Percentiles rank a stretch among this genome's conserved stretches.
Conservation (phyloP, 2,797 vertebrate genomes). For the Echeneis naucrates region DNA sequence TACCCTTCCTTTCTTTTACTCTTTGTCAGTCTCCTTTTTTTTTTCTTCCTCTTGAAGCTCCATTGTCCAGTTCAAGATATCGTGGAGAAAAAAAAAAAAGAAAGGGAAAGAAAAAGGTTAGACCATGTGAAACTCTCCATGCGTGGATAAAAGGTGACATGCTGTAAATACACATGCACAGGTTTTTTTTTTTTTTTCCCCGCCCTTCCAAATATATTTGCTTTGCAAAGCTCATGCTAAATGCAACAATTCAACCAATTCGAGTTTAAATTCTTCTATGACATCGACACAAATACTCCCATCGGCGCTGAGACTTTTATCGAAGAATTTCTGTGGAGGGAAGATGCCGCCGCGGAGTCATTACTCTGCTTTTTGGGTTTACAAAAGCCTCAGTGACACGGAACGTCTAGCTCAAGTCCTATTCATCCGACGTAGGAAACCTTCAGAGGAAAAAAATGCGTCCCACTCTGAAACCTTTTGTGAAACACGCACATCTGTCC, state of each 20-base stretch:
- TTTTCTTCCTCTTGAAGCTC: constrained; percentile 44
- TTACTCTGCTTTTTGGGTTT: constrained; percentile 21
- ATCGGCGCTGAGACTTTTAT: constrained; percentile 23
- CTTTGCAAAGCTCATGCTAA: rapidly evolving
- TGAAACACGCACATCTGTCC: constrained; percentile 21
- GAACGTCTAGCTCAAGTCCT: constrained; percentile 59
- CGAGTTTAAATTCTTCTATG: background rate
- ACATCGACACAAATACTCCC: background rate
- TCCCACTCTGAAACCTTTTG: constrained; percentile 33
- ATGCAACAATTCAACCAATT: background rate
- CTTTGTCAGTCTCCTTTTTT: constrained; percentile 64
- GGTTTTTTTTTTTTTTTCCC: background rate
- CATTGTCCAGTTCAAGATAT: constrained; percentile 49
- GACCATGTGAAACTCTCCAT: constrained; percentile 10
- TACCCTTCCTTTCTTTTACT: constrained; percentile 71
- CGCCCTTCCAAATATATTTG: background rate
- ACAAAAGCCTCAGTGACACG: constrained; percentile 64
- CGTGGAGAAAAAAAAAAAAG: constrained; percentile 47
- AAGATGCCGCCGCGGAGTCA: constrained; percentile 8
- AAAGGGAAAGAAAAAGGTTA: constrained; percentile 21
- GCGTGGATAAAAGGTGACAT: background rate
- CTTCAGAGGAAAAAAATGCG: constrained; percentile 37
- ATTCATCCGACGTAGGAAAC: constrained; percentile 53
- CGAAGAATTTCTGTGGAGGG: constrained; percentile 13
- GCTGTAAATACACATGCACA: background rate